A percentile compares a stretch with the other conserved stretches of the same genome.
phyloP scores from a whole-genome alignment of 2,888 invertebrate genomes.

The Acanthoscelides obtectus region DNA sequence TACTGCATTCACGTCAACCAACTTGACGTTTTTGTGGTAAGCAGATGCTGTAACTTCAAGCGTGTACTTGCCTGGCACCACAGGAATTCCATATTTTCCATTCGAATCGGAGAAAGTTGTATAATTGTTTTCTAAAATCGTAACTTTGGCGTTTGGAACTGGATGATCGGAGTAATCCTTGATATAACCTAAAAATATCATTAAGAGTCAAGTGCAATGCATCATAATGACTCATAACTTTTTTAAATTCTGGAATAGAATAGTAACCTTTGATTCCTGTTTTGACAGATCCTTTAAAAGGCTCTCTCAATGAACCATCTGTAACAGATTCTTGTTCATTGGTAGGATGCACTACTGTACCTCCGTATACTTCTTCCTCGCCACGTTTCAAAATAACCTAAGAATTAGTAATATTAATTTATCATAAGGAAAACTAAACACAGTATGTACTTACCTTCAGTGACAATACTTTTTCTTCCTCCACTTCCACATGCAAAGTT shows the following conservation, averaged over 20 bases:
- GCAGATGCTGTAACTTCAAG: constrained; percentile 57
- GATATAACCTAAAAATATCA: constrained; percentile 55
- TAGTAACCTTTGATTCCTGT: constrained; percentile 34
- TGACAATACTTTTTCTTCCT: constrained; percentile 41
- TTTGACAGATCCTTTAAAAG: constrained; percentile 23
- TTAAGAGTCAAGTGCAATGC: too few relatives aligned
- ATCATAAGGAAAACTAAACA: too few relatives aligned
- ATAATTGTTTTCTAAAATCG: constrained; percentile 46
- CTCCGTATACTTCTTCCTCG: constrained; percentile 10
- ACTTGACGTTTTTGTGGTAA: constrained; percentile 54
- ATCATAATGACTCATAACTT: too few relatives aligned
- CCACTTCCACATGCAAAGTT: constrained; percentile 46
- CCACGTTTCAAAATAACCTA: constrained; percentile 4
- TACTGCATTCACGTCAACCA: constrained; percentile 39
- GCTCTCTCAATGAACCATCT: constrained; percentile 23
- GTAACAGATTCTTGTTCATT: constrained; percentile 9
- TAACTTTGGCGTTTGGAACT: constrained; percentile 51
- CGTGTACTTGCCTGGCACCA: constrained; percentile 51
- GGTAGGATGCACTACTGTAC: constrained; percentile 12
- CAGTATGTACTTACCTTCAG: constrained; percentile 39
- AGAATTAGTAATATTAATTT: background rate
- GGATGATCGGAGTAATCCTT: constrained; percentile 58
- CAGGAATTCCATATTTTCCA: constrained; percentile 51
- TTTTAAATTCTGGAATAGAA: background rate
- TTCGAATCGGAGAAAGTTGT: constrained; percentile 42